Conservation (phyloP, 2,888 invertebrate genomes). For the Tachina grossa region DNA sequence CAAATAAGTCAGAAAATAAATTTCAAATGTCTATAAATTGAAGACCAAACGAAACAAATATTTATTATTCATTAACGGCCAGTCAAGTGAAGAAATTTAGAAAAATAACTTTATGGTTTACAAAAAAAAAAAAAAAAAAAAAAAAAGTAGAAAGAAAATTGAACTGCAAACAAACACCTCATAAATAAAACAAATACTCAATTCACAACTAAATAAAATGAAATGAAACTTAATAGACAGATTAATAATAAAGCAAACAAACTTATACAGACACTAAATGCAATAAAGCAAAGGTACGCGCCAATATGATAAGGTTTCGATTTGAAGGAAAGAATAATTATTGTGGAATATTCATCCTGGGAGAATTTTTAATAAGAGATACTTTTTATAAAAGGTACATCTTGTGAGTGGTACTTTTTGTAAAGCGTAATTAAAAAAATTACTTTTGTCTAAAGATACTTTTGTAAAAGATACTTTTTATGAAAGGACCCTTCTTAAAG, state of each 20-base stretch:
- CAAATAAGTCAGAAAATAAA: conserved; percentile 11
- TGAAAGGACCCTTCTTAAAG: not conserved
- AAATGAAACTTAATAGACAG: conserved; percentile 30
- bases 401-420: not conserved
- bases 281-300: not conserved
- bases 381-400: not conserved
- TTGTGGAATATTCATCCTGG: not conserved
- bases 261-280: not conserved
- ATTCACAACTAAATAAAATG: conserved; percentile 20
- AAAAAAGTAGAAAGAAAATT: not conserved
- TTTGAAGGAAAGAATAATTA: not conserved
- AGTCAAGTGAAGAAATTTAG: conserved; percentile 56
- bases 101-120: conserved; percentile 52
- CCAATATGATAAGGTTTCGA: not conserved
- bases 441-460: not conserved
- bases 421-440: not conserved
- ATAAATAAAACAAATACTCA: conserved; percentile 41
- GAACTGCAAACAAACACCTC: conserved; percentile 30
- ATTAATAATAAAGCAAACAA: conserved; percentile 24
- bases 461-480: not conserved
- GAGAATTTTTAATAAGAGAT: not conserved
- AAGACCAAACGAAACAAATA: conserved; percentile 49
- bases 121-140: conserved; percentile 9
- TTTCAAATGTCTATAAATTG: conserved; percentile 13
- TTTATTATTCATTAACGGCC: conserved; percentile 66